These are phyloP conservation scores for Micrasema longulum DNA, from an alignment of 1,140 invertebrate genomes.

Conservation along the genomic window DNA sequence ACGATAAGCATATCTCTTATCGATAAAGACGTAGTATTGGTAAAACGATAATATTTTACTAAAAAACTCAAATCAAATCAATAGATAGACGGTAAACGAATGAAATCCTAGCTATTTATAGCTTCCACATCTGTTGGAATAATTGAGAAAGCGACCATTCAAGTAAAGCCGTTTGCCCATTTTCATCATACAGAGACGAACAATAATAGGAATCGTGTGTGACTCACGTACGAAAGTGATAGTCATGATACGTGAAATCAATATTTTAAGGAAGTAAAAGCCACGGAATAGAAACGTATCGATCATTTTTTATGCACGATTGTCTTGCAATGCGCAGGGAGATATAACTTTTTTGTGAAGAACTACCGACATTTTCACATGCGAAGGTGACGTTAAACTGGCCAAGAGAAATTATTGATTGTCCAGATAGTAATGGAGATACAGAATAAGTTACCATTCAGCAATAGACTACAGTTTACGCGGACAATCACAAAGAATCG, in stretches of 20 bases:
- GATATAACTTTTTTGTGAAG: background rate
- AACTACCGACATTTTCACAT: background rate
- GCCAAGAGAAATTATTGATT: slow-evolving; percentile 14
- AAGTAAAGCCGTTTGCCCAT: slow-evolving; percentile 14
- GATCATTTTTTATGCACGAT: background rate
- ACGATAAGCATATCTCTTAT: background rate
- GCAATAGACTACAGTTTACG: background rate
- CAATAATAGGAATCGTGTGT: slow-evolving; percentile 1
- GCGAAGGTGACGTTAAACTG: background rate
- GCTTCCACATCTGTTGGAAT: background rate
- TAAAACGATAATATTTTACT: background rate
- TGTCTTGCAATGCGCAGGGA: background rate
- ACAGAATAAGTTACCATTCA: background rate
- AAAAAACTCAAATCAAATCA: background rate
- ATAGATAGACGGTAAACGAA: background rate
- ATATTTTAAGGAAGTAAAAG: slow-evolving; percentile 7
- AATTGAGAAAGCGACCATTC: background rate
- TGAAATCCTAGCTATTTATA: background rate
- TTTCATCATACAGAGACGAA: slow-evolving; percentile 10
- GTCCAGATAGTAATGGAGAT: background rate
- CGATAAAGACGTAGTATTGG: background rate
- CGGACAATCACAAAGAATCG: background rate
- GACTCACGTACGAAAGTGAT: slow-evolving; percentile 12
- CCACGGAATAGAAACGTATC: background rate
- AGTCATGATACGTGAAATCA: slow-evolving; percentile 1